Base-by-base conservation (phyloP, 23 tunicate genomes). In the Trididemnum nubilum region DNA sequence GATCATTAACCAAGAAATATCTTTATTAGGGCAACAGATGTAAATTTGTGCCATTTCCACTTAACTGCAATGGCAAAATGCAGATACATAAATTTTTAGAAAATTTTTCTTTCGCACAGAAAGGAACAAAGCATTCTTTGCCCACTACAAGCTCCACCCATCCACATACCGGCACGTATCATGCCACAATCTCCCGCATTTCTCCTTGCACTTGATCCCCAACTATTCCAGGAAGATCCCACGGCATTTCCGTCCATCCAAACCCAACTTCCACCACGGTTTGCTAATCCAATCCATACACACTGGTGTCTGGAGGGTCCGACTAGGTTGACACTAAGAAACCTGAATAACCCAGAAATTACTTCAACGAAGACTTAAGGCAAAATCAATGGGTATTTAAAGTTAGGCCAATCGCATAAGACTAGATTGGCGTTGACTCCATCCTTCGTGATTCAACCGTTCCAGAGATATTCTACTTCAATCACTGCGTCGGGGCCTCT, bases 211-310 rank as follows among this genome's bases (percentile, higher is more conserved):
- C 73, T 39, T 1, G 50, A 58, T 0, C 51, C 50, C 93, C 93
- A 88, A 71, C 81, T 76, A 71, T 72, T 76, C 86, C 86, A 82
- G 35, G 22, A 25, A 2, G 33, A n/a, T 31, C 37, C 64, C 9
- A 59, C 69, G 0, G 71, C 44, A 50, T 52, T 65, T 2, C 87
- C 93, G 38, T 88, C 93, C 71, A 76, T 30, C 93, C 93, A 88
- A 29, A 26, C 32, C 87, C 87, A 82, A 1, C 3, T 71, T 0
- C 93, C 93, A 32, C 76, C 87, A 15, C 2, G 44, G 63, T 82
- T 85, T 7, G 93, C 76, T 64, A 88, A 35, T 0, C 93, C 93
- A 22, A 82, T 65, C 93, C 93, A 88, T 2, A 88, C 87, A 51
- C 86, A 76, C 40, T 60, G 73, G 78, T 54, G 78, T 0, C 87